These are phyloP conservation scores for Aphidoletes aphidimyza DNA, from an alignment of 2,888 invertebrate genomes.

Conservation along the genomic window DNA sequence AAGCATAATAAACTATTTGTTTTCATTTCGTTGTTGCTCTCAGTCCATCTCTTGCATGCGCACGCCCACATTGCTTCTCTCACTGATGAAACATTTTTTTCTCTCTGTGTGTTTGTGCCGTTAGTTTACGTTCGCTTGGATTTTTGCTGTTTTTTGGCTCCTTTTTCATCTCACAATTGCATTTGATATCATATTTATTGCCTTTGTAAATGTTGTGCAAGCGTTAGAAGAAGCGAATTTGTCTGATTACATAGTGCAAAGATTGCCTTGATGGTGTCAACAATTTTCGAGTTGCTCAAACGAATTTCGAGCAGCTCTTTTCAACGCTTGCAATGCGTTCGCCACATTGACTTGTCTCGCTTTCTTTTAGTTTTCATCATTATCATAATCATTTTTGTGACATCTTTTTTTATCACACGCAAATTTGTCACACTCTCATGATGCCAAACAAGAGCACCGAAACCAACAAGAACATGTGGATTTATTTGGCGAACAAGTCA, in stretches of 20 bases:
- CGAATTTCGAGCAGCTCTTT: not conserved
- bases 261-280: conserved; percentile 33
- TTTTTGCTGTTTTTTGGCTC: not conserved
- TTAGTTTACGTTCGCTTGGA: not conserved
- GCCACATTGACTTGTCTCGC: not conserved
- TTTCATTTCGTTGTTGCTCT: not conserved
- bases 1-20: conserved; percentile 46
- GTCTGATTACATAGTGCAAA: not conserved
- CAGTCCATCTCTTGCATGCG: not conserved
- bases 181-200: conserved; percentile 40
- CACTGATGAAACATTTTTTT: not conserved
- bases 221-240: not conserved
- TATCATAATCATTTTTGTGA: conserved; percentile 46
- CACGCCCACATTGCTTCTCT: not conserved
- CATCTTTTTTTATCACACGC: conserved; percentile 29
- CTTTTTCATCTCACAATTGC: not conserved
- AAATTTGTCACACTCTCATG: not conserved
- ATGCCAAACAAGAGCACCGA: not conserved
- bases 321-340: too few species aligned
- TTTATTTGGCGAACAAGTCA: not conserved
- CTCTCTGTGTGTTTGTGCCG: not conserved
- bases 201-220: conserved; percentile 19
- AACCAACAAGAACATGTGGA: not conserved
- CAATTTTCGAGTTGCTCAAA: conserved; percentile 21
- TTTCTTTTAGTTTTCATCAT: conserved; percentile 22